These are phyloP conservation scores for Cryptoblepharus egeriae DNA, from an alignment of 2,797 vertebrate species.

Conservation along the genomic window DNA sequence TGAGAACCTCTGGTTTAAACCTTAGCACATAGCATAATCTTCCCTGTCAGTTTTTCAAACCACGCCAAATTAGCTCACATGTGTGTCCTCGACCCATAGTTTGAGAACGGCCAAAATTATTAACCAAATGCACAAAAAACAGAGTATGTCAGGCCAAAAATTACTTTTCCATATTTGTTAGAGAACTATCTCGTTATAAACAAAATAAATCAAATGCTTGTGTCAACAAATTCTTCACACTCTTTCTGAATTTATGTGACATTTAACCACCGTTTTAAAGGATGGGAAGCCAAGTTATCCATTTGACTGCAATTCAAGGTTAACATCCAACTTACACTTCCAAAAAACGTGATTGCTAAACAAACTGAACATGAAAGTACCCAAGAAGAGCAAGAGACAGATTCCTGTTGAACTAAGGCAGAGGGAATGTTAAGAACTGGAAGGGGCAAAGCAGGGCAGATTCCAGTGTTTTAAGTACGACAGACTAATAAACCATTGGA, in stretches of 20 bases:
- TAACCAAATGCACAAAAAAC: background rate
- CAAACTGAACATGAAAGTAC: constrained; percentile 15
- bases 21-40: too few species aligned
- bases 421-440: background rate
- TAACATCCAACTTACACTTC: constrained; percentile 43
- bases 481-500: background rate
- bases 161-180: constrained; percentile 7
- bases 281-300: constrained; percentile 36
- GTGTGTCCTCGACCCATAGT: too few species aligned
- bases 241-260: constrained; percentile 30
- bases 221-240: constrained; percentile 1
- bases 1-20: too few species aligned
- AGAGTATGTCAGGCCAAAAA: background rate
- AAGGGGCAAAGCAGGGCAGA: background rate
- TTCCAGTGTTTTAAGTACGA: background rate
- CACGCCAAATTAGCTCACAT: too few species aligned
- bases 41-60: too few species aligned
- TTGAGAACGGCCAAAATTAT: too few species aligned
- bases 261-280: background rate
- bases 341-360: constrained; percentile 53
- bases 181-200: background rate
- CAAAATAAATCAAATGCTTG: background rate
- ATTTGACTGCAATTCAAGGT: constrained; percentile 50
- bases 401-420: background rate
- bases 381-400: constrained; percentile 40